phyloP scores from a whole-genome alignment of 2,888 invertebrate genomes.

The Rhodophaea formosa region DNA sequence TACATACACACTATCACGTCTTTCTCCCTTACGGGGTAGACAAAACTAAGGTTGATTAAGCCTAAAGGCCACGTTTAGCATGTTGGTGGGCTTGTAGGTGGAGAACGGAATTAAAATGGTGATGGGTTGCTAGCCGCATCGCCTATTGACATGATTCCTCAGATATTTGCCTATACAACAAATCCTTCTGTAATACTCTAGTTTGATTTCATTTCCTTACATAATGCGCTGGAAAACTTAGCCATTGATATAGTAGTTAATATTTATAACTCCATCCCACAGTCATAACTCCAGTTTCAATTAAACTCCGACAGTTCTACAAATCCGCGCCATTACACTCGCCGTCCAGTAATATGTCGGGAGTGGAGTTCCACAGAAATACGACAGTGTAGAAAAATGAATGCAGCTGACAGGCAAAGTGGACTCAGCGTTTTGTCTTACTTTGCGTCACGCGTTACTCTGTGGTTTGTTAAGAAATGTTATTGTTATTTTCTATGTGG shows the following conservation, averaged over 20 bases:
- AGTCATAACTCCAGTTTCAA: constrained; percentile 21
- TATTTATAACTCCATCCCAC: constrained; percentile 9
- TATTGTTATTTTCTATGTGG: not conserved
- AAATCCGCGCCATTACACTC: constrained; percentile 21
- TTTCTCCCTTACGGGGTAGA: too few species aligned
- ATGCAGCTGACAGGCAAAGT: constrained; percentile 15
- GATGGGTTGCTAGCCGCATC: too few species aligned
- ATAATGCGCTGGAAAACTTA: too few species aligned
- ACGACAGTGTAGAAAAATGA: constrained; percentile 17
- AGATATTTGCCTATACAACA: too few species aligned
- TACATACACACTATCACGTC: too few species aligned
- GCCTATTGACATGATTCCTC: too few species aligned
- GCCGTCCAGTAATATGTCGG: constrained; percentile 20
- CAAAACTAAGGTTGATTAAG: too few species aligned
- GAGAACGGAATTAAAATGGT: too few species aligned
- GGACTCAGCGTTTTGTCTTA: constrained; percentile 18
- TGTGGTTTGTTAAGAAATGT: not conserved
- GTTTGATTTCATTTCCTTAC: too few species aligned
- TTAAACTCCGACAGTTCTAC: constrained; percentile 21
- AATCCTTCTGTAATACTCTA: too few species aligned
- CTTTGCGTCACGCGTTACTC: not conserved
- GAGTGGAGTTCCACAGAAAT: constrained; percentile 15
- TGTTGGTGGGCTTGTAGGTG: too few species aligned
- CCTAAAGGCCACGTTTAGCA: too few species aligned
- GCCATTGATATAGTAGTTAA: not conserved